phyloP scores from a whole-genome alignment of 2,888 invertebrate species.

The Gymnoscelis rufifasciata region DNA sequence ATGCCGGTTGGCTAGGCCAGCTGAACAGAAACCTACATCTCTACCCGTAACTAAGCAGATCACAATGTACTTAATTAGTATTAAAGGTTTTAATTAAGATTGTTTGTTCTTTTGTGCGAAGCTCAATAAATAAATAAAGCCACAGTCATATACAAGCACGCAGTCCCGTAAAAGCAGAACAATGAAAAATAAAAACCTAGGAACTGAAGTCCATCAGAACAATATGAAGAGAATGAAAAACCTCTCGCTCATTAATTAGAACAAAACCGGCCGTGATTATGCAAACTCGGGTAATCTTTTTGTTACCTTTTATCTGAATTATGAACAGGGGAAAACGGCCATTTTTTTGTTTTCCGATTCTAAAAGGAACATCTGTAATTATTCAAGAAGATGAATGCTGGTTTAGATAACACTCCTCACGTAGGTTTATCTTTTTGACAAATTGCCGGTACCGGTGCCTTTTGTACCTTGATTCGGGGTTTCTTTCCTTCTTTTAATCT shows the following conservation, averaged over 20 bases:
- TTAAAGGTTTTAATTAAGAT: no score
- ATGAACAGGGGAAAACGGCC: conserved; percentile 31
- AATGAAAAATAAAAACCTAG: background rate
- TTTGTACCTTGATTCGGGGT: conserved; percentile 29
- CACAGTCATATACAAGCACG: no score
- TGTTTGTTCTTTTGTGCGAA: no score
- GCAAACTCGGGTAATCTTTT: conserved; percentile 10
- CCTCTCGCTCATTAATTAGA: conserved; percentile 8
- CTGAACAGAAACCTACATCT: no score
- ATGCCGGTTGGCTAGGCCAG: no score
- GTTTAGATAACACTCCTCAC: conserved; percentile 68
- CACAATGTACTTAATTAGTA: no score
- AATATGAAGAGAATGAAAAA: background rate
- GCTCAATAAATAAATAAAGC: no score
- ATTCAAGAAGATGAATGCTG: conserved; percentile 67
- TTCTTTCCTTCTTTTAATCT: conserved; percentile 13
- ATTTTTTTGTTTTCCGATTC: conserved; percentile 36
- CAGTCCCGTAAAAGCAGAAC: no score
- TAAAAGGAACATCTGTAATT: conserved; percentile 56
- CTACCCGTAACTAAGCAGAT: no score
- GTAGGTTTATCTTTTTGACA: conserved; percentile 70
- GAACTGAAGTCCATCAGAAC: background rate
- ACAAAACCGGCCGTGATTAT: conserved; percentile 3
- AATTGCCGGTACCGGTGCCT: conserved; percentile 56
- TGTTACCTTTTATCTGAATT: conserved; percentile 8